Conservation (phyloP, 2,113 vertebrate species). For the Dromaius novaehollandiae region DNA sequence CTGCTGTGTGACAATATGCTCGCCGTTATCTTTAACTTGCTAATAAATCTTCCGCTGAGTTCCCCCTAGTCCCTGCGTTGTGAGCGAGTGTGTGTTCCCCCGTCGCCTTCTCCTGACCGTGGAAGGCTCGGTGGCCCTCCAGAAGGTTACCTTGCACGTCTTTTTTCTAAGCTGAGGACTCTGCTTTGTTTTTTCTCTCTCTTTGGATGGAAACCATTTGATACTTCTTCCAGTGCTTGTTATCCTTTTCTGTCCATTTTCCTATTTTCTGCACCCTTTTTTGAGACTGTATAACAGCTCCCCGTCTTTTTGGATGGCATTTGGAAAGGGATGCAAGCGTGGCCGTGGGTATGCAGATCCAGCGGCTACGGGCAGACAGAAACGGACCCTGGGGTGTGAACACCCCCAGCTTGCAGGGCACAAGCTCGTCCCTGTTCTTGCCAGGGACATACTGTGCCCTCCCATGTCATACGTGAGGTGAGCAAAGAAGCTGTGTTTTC, state of each 20-base stretch:
- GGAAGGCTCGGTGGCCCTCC: not conserved
- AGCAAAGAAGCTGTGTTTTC: not conserved
- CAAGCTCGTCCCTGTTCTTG: not conserved
- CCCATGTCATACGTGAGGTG: not conserved
- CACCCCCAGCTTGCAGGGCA: not conserved
- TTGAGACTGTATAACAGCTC: not conserved
- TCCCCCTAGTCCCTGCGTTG: not conserved
- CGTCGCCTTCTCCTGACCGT: not conserved
- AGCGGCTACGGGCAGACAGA: not conserved
- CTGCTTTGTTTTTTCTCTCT: not conserved
- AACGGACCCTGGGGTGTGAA: fast-evolving
- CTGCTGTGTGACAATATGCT: not conserved
- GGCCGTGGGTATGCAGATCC: not conserved
- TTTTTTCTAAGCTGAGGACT: not conserved
- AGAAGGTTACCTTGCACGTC: too few relatives aligned
- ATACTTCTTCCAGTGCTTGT: not conserved
- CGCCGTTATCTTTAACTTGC: not conserved
- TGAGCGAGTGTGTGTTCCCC: not conserved
- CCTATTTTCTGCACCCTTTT: not conserved
- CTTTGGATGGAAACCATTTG: not conserved
- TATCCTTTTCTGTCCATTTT: not conserved
- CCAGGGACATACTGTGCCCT: not conserved
- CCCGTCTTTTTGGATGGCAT: not conserved
- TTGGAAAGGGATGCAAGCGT: not conserved
- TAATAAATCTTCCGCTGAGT: not conserved